phyloP scores from a whole-genome alignment of 2,797 vertebrate species.

The Ptychobarbus kaznakovi region DNA sequence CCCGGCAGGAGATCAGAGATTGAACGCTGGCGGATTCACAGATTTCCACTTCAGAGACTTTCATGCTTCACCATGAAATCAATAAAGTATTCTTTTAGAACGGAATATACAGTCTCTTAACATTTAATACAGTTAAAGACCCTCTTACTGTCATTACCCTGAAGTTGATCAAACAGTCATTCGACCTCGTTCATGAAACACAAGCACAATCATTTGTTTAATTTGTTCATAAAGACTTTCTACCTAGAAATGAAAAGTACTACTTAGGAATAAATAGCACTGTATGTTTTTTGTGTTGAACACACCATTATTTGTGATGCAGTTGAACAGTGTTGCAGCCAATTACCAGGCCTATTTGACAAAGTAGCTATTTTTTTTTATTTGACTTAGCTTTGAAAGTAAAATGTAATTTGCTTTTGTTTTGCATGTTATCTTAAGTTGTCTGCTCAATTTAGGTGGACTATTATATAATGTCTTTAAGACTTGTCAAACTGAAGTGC shows the following conservation, averaged over 20 bases:
- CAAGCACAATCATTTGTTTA: background rate
- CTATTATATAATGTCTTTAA: background rate
- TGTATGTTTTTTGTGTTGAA: background rate
- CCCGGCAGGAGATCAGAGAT: background rate
- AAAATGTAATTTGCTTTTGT: background rate
- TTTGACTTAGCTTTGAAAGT: background rate
- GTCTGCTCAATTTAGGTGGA: background rate
- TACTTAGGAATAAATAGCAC: background rate
- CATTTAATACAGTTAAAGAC: background rate
- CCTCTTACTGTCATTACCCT: background rate
- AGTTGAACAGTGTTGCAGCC: background rate
- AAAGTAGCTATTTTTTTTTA: background rate
- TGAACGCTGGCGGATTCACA: background rate
- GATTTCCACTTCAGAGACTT: slow-evolving; percentile 21
- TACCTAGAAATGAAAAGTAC: background rate
- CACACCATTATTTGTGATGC: background rate
- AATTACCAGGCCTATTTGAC: background rate
- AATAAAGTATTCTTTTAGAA: background rate
- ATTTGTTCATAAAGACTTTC: background rate
- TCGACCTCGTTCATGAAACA: background rate
- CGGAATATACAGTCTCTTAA: background rate
- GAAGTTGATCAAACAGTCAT: background rate
- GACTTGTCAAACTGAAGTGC: slow-evolving; percentile 26
- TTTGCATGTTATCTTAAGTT: background rate
- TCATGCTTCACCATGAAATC: slow-evolving; percentile 12